phyloP scores from a whole-genome alignment of 2,888 invertebrate species.

The Ischnus inquisitorius region DNA sequence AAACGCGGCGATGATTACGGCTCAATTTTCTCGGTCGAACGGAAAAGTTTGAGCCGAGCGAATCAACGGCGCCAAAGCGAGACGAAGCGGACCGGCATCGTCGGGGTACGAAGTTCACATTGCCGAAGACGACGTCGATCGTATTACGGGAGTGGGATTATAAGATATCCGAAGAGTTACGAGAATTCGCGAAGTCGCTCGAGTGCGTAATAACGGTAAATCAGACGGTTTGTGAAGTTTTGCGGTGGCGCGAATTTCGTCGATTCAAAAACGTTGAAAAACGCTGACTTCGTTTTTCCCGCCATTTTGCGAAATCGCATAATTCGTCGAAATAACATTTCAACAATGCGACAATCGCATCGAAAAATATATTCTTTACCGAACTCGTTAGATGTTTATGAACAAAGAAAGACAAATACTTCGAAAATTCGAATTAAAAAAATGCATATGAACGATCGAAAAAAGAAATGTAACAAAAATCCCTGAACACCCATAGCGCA shows the following conservation, averaged over 20 bases:
- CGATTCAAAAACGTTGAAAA: not conserved
- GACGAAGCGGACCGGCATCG: constrained; percentile 29
- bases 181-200: constrained; percentile 5
- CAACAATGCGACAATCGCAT: no score
- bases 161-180: constrained; percentile 29
- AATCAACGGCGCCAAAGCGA: constrained; percentile 6
- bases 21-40: not conserved
- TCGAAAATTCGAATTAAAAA: no score
- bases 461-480: no score
- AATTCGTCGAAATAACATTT: not conserved
- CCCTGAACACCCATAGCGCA: no score
- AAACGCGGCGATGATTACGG: not conserved
- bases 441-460: no score
- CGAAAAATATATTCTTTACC: no score
- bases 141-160: constrained; percentile 36
- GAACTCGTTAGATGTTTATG: no score
- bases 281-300: not conserved
- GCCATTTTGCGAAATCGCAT: not conserved
- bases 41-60: constrained; percentile 30
- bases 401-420: no score
- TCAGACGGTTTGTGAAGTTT: not conserved
- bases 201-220: constrained; percentile 16
- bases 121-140: constrained; percentile 21
- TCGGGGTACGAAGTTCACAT: constrained; percentile 61
- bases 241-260: not conserved